A percentile compares a stretch with the other conserved stretches of the same genome.
Conservation (phyloP, 2,888 invertebrate species). For the Drosophila antonietae region DNA sequence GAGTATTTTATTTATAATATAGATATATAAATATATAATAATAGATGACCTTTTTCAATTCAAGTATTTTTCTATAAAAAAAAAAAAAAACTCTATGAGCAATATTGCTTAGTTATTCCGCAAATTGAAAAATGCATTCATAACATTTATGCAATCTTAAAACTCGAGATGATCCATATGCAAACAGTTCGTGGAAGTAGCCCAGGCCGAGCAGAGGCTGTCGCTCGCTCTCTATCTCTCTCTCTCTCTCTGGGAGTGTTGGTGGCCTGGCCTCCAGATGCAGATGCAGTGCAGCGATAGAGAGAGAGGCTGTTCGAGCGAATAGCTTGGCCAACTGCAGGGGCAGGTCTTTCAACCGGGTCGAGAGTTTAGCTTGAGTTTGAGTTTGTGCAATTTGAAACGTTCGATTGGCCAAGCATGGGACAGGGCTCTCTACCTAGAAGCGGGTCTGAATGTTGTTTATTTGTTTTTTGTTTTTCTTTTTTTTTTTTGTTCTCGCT, state of each 20-base stretch:
- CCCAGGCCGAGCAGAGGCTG: constrained; percentile 2
- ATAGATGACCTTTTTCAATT: background rate
- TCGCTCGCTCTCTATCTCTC: background rate
- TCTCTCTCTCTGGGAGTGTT: background rate
- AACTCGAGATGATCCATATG: constrained; percentile 40
- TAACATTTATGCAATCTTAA: constrained; percentile 49
- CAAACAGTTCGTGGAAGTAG: constrained; percentile 46
- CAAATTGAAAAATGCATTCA: constrained; percentile 7
- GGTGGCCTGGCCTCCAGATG: background rate
- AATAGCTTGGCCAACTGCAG: background rate
- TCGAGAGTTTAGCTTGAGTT: constrained; percentile 4
- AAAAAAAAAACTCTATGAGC: background rate
- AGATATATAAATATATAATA: too few relatives aligned
- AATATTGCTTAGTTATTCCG: constrained; percentile 1
- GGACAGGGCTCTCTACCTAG: constrained; percentile 27
- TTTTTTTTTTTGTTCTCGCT: too few relatives aligned
- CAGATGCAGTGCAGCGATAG: constrained; percentile 41
- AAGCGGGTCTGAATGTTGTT: constrained; percentile 36
- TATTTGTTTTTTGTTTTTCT: background rate
- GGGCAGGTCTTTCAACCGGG: constrained; percentile 18
- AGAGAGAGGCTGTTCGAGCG: background rate
- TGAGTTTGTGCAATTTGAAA: constrained; percentile 22
- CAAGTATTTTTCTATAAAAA: background rate
- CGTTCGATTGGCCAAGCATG: constrained; percentile 9
- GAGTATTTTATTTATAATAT: too few relatives aligned